Evolutionary conservation across 2,113 vertebrate genomes (phyloP).

Genomic region (Oostethus manadensis): DNA sequence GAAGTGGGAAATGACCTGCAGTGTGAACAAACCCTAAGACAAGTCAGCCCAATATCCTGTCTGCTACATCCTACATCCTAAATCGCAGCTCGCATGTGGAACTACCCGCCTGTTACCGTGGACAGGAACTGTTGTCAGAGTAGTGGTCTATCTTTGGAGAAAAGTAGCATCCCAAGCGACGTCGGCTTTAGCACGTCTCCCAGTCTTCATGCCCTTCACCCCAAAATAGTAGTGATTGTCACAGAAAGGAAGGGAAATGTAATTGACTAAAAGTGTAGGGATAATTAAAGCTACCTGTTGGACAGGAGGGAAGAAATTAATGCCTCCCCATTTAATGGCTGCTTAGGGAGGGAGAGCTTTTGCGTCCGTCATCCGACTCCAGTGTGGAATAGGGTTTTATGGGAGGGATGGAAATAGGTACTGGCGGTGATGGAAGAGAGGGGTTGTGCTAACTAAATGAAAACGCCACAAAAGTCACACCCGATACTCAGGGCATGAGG

Average conservation of each 20-base stretch:
- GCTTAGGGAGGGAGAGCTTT: conserved; percentile 59
- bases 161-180: background rate
- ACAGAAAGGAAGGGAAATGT: conserved; percentile 75
- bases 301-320: conserved; percentile 70
- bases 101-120: too few relatives aligned
- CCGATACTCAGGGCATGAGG: conserved; percentile 75
- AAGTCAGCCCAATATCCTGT: too few relatives aligned
- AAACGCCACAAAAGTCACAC: conserved; percentile 71
- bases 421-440: conserved; percentile 42
- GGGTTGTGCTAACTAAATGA: conserved; percentile 51
- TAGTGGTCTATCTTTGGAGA: too few relatives aligned
- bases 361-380: conserved; percentile 52
- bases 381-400: conserved; percentile 54
- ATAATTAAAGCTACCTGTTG: conserved; percentile 77
- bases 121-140: too few relatives aligned
- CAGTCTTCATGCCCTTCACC: conserved; percentile 55
- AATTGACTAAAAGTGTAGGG: conserved; percentile 74
- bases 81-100: too few relatives aligned
- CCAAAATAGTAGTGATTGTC: conserved; percentile 77
- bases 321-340: conserved; percentile 67
- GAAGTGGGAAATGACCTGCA: too few relatives aligned
- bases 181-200: conserved; percentile 25
- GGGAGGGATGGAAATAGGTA: conserved; percentile 41
- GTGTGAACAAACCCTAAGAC: too few relatives aligned
- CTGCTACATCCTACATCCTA: too few relatives aligned